These are phyloP conservation scores for Neogale vison DNA, from an alignment of 2,113 vertebrate species.

Conservation along the genomic window DNA sequence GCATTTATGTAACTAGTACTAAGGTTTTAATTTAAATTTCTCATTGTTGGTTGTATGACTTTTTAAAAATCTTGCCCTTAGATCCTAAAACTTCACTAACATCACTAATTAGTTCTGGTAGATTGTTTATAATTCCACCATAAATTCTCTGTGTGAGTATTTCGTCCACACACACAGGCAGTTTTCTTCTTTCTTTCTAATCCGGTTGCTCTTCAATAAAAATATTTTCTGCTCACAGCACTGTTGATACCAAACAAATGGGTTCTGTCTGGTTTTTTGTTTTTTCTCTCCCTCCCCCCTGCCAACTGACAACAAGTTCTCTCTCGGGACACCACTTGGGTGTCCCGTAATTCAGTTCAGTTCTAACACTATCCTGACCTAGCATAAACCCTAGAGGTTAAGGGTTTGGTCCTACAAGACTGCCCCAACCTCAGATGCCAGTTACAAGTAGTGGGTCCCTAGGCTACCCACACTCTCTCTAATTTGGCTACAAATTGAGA, in stretches of 20 bases:
- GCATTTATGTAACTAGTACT: neutral
- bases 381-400: neutral
- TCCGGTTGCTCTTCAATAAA: neutral
- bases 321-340: neutral
- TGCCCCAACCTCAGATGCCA: neutral
- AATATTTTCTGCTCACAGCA: neutral
- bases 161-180: neutral
- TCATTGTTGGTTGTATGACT: neutral
- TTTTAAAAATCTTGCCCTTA: neutral
- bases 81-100: neutral
- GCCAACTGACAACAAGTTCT: neutral
- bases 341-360: neutral
- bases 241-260: neutral
- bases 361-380: neutral
- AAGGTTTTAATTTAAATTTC: neutral
- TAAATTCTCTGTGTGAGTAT: neutral
- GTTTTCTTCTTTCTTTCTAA: neutral
- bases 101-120: neutral
- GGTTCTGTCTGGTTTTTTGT: neutral
- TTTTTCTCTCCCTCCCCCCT: too few relatives aligned
- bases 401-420: neutral
- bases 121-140: neutral
- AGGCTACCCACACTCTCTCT: neutral
- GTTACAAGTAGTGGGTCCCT: too few relatives aligned
- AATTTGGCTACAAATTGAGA: neutral